phyloP scores from a whole-genome alignment of 2,888 invertebrate species.

The Cryptocheilus praepositus region DNA sequence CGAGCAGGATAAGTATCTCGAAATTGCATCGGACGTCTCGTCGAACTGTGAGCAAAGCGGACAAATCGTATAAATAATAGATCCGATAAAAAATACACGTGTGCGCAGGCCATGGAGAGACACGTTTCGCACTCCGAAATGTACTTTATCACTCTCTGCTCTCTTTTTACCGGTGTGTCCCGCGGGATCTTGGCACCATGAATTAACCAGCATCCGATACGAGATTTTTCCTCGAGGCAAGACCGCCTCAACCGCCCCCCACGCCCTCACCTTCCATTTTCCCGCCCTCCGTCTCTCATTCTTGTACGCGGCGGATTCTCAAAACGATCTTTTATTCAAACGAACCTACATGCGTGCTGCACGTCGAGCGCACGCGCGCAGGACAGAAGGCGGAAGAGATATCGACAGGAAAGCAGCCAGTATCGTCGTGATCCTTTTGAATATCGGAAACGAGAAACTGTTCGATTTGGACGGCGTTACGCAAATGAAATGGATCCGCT shows the following conservation, averaged over 20 bases:
- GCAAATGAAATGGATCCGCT: constrained; percentile 44
- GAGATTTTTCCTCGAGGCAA: constrained; percentile 52
- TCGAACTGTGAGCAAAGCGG: neutral
- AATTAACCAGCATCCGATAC: constrained; percentile 65
- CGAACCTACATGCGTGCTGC: constrained; percentile 26
- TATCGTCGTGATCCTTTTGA: constrained; percentile 13
- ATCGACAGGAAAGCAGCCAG: no score
- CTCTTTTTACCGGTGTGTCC: constrained; percentile 40
- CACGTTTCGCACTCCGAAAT: constrained; percentile 38
- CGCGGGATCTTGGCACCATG: constrained; percentile 52
- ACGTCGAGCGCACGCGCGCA: constrained; percentile 6
- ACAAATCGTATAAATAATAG: constrained; percentile 3
- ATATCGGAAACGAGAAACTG: constrained; percentile 5
- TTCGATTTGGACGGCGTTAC: constrained; percentile 33
- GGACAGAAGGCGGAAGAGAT: constrained; percentile 24
- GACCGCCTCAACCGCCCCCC: constrained; percentile 1
- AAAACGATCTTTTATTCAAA: constrained; percentile 62
- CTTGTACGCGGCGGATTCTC: constrained; percentile 46
- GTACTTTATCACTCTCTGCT: constrained; percentile 48
- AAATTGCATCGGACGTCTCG: no score
- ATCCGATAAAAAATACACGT: neutral
- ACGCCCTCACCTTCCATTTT: constrained; percentile 1
- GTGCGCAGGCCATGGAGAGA: constrained; percentile 18
- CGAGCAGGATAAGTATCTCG: no score
- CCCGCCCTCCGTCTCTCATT: constrained; percentile 11